Evolutionary conservation across 2,113 vertebrate genomes (phyloP).

Genomic region (western clawed frog (Xenopus tropicalis)): UCB_Xtro_10.0 CM004450.2:5266001-5266500

Average conservation of each 20-base stretch:
- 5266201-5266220: conserved; percentile 73
- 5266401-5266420: too few relatives aligned
- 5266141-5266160: conserved; percentile 64
- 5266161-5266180: conserved; percentile 90
- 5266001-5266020: conserved; percentile 72
- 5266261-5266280: not conserved
- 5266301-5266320: too few relatives aligned
- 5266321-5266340: too few relatives aligned
- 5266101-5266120: conserved; percentile 60
- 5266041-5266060: conserved; percentile 62
- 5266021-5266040: conserved; percentile 68
- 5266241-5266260: conserved; percentile 48
- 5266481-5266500: too few relatives aligned
- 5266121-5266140: conserved; percentile 49
- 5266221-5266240: conserved; percentile 69
- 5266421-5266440: too few relatives aligned
- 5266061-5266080: conserved; percentile 71
- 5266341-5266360: too few relatives aligned
- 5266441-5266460: too few relatives aligned
- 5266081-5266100: conserved; percentile 55
- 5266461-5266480: too few relatives aligned
- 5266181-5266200: conserved; percentile 70
- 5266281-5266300: too few relatives aligned
- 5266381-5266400: too few relatives aligned
- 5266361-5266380: too few relatives aligned